Evolutionary conservation across 2,888 invertebrate genomes (phyloP).

Genomic region (Lasioglossum villosulum): DNA sequence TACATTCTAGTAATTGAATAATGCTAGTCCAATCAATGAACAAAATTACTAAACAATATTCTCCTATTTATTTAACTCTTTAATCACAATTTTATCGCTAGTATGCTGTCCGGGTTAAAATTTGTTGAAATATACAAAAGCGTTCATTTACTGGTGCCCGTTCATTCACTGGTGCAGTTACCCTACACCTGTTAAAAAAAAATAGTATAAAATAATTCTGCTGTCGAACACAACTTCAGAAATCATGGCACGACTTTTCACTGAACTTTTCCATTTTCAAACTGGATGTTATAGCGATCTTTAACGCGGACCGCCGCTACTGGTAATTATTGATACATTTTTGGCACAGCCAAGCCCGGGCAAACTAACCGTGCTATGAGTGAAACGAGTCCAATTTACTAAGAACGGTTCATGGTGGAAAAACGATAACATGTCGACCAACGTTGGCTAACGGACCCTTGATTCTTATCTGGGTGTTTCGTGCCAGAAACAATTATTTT

Average conservation of each 20-base stretch:
- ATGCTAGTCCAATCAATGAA: too few relatives aligned
- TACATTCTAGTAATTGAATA: too few relatives aligned
- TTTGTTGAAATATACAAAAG: too few relatives aligned
- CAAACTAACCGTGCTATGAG: conserved; percentile 40
- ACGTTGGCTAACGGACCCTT: conserved; percentile 42
- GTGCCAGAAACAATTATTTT: conserved; percentile 71
- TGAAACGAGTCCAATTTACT: conserved; percentile 47
- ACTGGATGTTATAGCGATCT: neutral
- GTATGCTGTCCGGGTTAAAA: too few relatives aligned
- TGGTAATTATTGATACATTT: conserved; percentile 46
- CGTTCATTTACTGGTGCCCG: too few relatives aligned
- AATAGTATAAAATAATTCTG: neutral
- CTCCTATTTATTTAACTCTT: too few relatives aligned
- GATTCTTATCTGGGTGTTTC: conserved; percentile 56
- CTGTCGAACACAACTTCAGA: neutral
- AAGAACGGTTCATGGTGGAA: conserved; percentile 39
- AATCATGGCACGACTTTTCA: neutral
- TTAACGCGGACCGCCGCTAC: neutral
- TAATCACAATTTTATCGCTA: too few relatives aligned
- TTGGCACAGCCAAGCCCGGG: conserved; percentile 49
- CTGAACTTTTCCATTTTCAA: neutral
- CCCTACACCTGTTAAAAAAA: too few relatives aligned
- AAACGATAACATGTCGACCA: conserved; percentile 59
- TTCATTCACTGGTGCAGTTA: too few relatives aligned
- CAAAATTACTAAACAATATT: too few relatives aligned